Conservation (phyloP, 2,113 vertebrate genomes). For the Catagonus wagneri region DNA sequence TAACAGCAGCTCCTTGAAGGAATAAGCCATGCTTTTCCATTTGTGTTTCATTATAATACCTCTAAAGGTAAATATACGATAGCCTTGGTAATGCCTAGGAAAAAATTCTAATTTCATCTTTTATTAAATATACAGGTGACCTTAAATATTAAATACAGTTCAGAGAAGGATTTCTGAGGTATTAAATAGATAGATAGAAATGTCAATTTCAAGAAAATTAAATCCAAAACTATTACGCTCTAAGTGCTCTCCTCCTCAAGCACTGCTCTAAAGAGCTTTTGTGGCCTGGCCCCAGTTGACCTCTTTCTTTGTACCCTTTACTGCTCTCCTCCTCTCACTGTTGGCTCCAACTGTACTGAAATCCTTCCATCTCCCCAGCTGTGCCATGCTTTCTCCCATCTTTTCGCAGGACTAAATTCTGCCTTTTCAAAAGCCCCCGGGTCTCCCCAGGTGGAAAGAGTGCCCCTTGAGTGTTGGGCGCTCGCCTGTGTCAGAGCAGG, state of each 20-base stretch:
- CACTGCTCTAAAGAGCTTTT: fast-evolving
- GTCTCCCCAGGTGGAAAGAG: fast-evolving
- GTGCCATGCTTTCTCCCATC: fast-evolving
- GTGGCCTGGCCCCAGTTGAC: neutral
- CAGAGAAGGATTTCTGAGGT: neutral
- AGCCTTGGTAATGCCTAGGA: neutral
- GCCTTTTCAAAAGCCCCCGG: neutral
- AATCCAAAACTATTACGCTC: neutral
- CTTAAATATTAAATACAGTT: neutral
- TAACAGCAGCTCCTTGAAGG: neutral
- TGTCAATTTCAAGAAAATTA: neutral
- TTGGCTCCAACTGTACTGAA: fast-evolving
- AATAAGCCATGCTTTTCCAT: neutral
- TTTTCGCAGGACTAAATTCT: fast-evolving
- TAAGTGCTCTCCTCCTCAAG: neutral
- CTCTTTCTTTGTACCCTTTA: fast-evolving
- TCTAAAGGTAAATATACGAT: neutral
- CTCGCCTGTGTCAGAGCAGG: fast-evolving
- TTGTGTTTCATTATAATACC: neutral
- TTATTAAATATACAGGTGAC: neutral
- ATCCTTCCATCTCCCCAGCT: fast-evolving
- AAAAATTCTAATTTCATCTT: neutral
- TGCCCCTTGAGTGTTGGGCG: neutral
- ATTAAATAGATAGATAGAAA: neutral
- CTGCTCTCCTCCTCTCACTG: no score